A percentile compares a stretch with the other conserved stretches of the same genome.
Evolutionary conservation across 2,888 invertebrate species (phyloP).

Genomic region (Cantharis flavilabris): DNA sequence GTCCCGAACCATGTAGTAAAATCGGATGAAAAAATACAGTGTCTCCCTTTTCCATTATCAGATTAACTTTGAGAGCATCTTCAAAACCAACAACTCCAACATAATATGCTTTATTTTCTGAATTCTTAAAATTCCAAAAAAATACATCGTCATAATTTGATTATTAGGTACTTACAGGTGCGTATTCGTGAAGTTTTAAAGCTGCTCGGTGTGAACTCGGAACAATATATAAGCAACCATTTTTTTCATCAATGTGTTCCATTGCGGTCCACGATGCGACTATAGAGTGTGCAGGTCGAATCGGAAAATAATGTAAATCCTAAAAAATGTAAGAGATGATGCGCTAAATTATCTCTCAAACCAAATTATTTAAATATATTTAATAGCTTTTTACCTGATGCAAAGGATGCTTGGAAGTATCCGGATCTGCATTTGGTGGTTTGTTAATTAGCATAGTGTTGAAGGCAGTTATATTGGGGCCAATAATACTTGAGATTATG

Average conservation of each 20-base stretch:
- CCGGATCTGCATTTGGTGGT: conserved; percentile 74
- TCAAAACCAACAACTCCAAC: conserved; percentile 64
- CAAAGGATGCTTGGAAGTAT: conserved; percentile 67
- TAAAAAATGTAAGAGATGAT: conserved; percentile 45
- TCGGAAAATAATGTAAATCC: conserved; percentile 88
- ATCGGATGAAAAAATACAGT: conserved; percentile 87
- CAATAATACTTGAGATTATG: conserved; percentile 73
- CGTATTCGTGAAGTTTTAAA: conserved; percentile 73
- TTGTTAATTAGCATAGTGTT: conserved; percentile 92
- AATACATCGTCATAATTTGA: neutral
- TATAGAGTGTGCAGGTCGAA: conserved; percentile 78
- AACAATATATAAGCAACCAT: conserved; percentile 83
- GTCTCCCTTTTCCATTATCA: conserved; percentile 84
- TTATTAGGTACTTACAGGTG: conserved; percentile 59
- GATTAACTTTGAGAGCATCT: conserved; percentile 59
- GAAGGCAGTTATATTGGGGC: conserved; percentile 73
- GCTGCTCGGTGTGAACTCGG: conserved; percentile 73
- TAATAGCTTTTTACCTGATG: conserved; percentile 63
- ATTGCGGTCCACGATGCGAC: conserved; percentile 90
- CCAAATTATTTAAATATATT: neutral
- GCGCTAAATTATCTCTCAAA: too few species aligned
- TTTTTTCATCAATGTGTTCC: conserved; percentile 71
- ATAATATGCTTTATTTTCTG: conserved; percentile 67
- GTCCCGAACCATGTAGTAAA: conserved; percentile 85
- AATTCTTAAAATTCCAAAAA: conserved; percentile 32